These are phyloP conservation scores for Xanthia icteritia DNA, from an alignment of 2,888 invertebrate species.

Conservation along the genomic window DNA sequence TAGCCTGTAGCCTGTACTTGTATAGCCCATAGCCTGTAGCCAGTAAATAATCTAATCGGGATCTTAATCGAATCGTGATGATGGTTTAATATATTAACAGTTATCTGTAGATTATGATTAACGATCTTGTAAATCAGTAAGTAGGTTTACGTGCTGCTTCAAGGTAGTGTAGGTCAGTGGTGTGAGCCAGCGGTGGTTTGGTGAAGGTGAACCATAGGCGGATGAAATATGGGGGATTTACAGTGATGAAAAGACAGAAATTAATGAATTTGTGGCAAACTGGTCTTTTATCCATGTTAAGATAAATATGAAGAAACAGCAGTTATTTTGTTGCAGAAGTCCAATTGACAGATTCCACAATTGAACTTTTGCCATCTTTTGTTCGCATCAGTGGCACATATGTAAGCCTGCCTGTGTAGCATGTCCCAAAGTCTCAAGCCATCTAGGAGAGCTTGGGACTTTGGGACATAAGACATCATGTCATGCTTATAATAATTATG, in stretches of 20 bases:
- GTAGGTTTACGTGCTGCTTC: conserved; percentile 19
- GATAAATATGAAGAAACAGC: not conserved
- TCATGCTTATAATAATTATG: not conserved
- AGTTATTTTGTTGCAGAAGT: not conserved
- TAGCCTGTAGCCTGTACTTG: not conserved
- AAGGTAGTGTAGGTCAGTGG: not conserved
- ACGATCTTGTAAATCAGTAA: conserved; percentile 26
- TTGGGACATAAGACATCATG: not conserved
- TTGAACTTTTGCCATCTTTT: not conserved
- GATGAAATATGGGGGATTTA: not conserved
- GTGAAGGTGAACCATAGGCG: not conserved
- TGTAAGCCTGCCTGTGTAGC: not conserved
- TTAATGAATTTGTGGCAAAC: not conserved
- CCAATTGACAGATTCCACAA: not conserved
- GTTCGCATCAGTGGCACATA: not conserved
- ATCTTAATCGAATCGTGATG: conserved; percentile 50
- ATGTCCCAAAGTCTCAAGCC: too few species aligned
- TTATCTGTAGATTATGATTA: conserved; percentile 34
- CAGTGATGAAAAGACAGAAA: not conserved
- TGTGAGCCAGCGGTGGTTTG: not conserved
- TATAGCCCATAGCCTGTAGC: not conserved
- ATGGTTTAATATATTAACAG: conserved; percentile 40
- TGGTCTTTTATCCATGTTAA: not conserved
- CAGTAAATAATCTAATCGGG: conserved; percentile 35
- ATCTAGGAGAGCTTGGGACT: not conserved